Evolutionary conservation across 2,113 vertebrate species (phyloP), one percentile per base, ranked within the genome.

Genomic region (Condylura cristata): DNA sequence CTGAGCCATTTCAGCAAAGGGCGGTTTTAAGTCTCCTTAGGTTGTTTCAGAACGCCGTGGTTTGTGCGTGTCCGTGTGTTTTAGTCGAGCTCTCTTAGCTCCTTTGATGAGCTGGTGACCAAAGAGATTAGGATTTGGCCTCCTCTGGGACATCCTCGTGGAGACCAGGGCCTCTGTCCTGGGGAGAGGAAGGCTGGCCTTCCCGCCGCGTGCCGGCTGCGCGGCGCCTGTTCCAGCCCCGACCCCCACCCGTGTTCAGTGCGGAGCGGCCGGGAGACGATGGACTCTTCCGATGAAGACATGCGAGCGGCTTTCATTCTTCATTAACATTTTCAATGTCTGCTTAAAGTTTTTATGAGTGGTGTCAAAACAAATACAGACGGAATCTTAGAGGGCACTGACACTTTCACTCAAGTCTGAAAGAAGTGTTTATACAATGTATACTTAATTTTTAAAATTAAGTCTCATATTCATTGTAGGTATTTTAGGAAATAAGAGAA

Each of bases 341-440:
- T 88, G 78, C 96, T 84, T 26, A 92, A 97, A 95, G 70, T 88
- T 92, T 89, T 97, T 86, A 91, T 71, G 94, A 95, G 58, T 96
- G 32, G 41, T 72, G 95, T 92, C 28, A 92, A 92, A 95, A 79
- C 72, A 91, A 92, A 66, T 41, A 72, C 76, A 39, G 75, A 46
- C 88, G 63, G 41, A 61, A 92, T 93, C 86, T 90, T 75, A 72
- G 82, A 90, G 58, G 32, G 81, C 48, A 87, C 32, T 87, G 44
- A 58, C 63, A 70, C 16, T 88, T 85, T 81, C 8, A 74, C 58
- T 93, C 44, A 66, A 89, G 11, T 86, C 89, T 93, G 24, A 30
- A 61, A 68, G 61, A 88, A 79, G 24, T 74, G 39, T 75, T 86
- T 75, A 58, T 51, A 72, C 11, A 28, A 53, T 60, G 39, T 58